A percentile compares a stretch with the other conserved stretches of the same genome.
These are phyloP conservation scores for Hydrotaea diabolus DNA, from an alignment of 2,888 invertebrate genomes.

Conservation along the genomic window DNA sequence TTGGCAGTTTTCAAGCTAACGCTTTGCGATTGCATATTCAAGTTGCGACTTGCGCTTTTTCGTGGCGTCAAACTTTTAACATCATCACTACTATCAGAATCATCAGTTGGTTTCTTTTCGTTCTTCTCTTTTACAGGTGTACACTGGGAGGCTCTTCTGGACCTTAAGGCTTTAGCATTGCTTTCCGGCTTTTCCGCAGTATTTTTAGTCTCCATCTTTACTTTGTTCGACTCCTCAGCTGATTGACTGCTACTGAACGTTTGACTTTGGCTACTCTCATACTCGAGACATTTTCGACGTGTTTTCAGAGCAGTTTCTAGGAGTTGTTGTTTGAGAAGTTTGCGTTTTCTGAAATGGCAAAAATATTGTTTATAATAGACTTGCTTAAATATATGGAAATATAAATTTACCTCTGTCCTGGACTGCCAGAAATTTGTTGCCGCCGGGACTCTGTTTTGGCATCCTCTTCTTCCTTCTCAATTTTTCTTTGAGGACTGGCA, in stretches of 20 bases:
- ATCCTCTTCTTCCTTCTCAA: not conserved
- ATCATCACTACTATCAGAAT: not conserved
- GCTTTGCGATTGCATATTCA: not conserved
- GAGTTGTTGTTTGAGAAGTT: constrained; percentile 65
- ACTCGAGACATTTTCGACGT: constrained; percentile 70
- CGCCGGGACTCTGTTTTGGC: constrained; percentile 5
- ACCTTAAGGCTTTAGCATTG: not conserved
- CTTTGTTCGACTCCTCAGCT: constrained; percentile 10
- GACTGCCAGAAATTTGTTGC: constrained; percentile 30
- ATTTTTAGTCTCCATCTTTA: too few relatives aligned
- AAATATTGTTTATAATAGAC: not conserved
- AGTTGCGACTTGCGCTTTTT: not conserved
- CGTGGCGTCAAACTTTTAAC: not conserved
- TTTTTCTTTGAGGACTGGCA: not conserved
- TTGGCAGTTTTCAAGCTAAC: not conserved
- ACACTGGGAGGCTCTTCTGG: not conserved
- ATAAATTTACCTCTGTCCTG: constrained; percentile 66
- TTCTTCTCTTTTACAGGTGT: not conserved
- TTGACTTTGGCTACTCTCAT: constrained; percentile 75
- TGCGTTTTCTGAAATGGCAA: constrained; percentile 73
- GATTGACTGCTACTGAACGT: constrained; percentile 46
- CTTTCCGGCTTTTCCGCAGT: constrained; percentile 24
- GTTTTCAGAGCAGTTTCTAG: constrained; percentile 70
- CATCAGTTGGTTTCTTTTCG: not conserved
- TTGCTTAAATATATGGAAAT: not conserved